Evolutionary conservation across 2,888 invertebrate genomes (phyloP), one percentile per base, ranked within the genome.

Genomic region (Melieria omissa): DNA sequence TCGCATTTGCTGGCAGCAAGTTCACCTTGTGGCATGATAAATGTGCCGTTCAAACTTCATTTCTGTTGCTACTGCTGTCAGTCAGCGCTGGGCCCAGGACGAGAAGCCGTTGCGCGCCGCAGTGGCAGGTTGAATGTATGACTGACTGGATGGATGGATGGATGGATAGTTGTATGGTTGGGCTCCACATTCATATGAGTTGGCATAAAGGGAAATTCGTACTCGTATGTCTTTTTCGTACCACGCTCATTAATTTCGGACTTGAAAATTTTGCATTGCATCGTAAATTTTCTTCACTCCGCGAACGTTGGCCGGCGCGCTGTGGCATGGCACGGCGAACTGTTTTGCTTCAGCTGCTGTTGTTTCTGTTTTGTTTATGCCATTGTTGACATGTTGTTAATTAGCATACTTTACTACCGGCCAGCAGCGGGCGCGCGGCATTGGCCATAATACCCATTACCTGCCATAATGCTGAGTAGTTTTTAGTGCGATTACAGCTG

Each of bases 301-400:
- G 55, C 5, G 14, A 4, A 52, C 14, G 12, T 52, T 29, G 29
- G 29, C 29, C 29, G 29, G 29, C 16, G 16, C 16, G 16, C 16
- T 16, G 16, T 16, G 16, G 16, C 1, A 16, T 16, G 16, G 16
- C 5, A 16, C 45, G 45, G 4, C 16, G 9, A 4, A 7, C 14
- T 57, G 29, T 16, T 42, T 42, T 70, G 63, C 47, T 57, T 44
- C 52, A 62, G 54, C 62, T 29, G 55, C 6, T 65, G 57, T 52
- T 65, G 12, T 64, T 64, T 5, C 45, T 57, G 29, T 63, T 54
- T 70, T 70, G 64, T 64, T 70, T 70, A 70, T 64, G 52, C n/a
- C 52, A 57, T 70, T 78, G 78, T 75, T 75, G 76, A 76, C 76
- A 73, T 73, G 64, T 70, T 64, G 74, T 73, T 78, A 75, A 76